A percentile compares a stretch with the other conserved stretches of the same genome.
Evolutionary conservation across 2,888 invertebrate genomes (phyloP).

Genomic region (Myopa tessellatipennis): DNA sequence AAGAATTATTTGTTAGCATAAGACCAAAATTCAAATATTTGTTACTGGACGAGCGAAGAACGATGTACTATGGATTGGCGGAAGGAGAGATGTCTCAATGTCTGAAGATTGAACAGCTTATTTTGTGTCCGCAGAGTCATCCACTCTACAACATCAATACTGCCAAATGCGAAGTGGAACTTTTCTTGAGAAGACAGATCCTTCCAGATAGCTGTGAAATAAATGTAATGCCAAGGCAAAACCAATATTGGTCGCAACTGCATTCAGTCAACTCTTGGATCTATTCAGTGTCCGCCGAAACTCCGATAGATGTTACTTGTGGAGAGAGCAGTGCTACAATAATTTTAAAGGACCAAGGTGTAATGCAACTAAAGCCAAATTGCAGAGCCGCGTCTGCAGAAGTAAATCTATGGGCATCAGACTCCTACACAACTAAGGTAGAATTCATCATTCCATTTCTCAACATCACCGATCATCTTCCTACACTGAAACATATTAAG

Average conservation of each 20-base stretch:
- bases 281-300: neutral
- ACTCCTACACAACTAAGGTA: neutral
- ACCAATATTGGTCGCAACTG: neutral
- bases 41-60: neutral
- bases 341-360: too few relatives aligned
- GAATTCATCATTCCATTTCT: neutral
- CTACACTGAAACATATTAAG: neutral
- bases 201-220: neutral
- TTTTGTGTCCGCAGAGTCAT: conserved; percentile 1
- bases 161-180: conserved; percentile 4
- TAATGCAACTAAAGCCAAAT: too few relatives aligned
- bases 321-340: neutral
- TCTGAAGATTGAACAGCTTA: neutral
- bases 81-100: conserved; percentile 6
- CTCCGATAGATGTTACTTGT: neutral
- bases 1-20: neutral
- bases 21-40: neutral
- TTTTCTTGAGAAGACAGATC: neutral
- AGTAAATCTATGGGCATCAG: conserved; percentile 1
- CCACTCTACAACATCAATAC: conserved; percentile 4
- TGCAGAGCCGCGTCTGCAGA: too few relatives aligned
- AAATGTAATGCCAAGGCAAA: neutral
- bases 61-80: conserved; percentile 1
- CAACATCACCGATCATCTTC: conserved; percentile 1
- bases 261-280: neutral